Base-by-base conservation (phyloP, 92 coral and sea anemone species). In the Palythoa heliodiscus region DNA sequence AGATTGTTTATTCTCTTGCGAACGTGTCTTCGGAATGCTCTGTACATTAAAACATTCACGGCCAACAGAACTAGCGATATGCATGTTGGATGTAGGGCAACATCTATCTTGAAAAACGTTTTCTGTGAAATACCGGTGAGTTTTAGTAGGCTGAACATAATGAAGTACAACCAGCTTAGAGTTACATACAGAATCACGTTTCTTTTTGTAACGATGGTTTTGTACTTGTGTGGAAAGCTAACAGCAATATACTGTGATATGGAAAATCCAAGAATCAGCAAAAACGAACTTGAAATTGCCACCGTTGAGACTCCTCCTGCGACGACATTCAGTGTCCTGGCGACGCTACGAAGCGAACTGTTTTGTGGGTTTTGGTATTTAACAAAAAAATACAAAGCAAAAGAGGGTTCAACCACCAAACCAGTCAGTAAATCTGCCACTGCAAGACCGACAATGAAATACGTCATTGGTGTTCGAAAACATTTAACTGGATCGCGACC, bases 361-460 rank as follows among this genome's bases (percentile, higher is more conserved):
- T 55, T 72, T 11, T 79, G 38, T 14, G 23, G 78, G 43, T 23
- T 11, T 13, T 78, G 74, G 38, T 83, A 88, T 0, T 83, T 71
- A 9, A 82, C 57, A 38, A 92, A n/a, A 61, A 78, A 92, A 60
- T 75, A 78, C 19, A 84, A 7, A 16, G 92, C 95, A 70, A 94
- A 94, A 13, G 83, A 75, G 9, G 98, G 98, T 70, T 94, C 98
- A 11, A 94, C 98, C 0, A 90, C 66, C 47, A 92, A 52, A 0
- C 98, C 98, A 15, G 95, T 91, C 23, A 90, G 48, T 20, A 94
- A 83, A 77, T 94, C 98, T 3, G 95, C 98, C 11, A 90, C 37
- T 14, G 92, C 91, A 25, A 94, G 88, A 15, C 95, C 95, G 5
- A 89, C 82, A n/a, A 94, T 86, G 76, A 94, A 92, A 73, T 80